phyloP scores from a whole-genome alignment of 2,113 vertebrate species.

The Ceratotherium simum region DNA sequence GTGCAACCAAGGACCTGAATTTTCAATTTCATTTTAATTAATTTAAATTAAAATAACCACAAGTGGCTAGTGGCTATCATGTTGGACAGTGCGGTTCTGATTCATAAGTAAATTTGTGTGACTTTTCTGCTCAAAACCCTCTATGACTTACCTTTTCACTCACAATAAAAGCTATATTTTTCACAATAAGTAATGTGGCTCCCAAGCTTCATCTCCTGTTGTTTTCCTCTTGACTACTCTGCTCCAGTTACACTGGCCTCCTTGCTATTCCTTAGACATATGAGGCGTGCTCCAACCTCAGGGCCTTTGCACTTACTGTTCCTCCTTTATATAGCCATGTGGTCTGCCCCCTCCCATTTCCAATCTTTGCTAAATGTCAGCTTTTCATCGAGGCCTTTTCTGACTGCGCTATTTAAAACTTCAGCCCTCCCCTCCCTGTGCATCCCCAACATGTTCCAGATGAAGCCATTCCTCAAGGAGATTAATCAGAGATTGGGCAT shows the following conservation, averaged over 20 bases:
- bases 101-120: not conserved
- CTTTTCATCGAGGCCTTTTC: not conserved
- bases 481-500: too few relatives aligned
- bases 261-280: not conserved
- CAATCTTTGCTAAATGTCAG: not conserved
- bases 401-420: not conserved
- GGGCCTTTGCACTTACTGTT: not conserved
- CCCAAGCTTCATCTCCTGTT: too few relatives aligned
- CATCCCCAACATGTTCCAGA: not conserved
- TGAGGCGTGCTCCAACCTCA: not conserved
- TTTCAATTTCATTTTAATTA: not conserved
- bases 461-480: not conserved
- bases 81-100: not conserved
- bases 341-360: not conserved
- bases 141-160: not conserved
- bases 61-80: not conserved
- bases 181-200: accelerated
- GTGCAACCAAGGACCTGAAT: too few relatives aligned
- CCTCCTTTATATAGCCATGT: accelerated
- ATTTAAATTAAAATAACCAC: not conserved
- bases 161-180: not conserved
- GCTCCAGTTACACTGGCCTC: not conserved
- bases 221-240: accelerated
- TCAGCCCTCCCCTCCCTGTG: not conserved
- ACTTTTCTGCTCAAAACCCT: not conserved